Evolutionary conservation across 1,140 invertebrate genomes (phyloP).

Genomic region (Brachionus manjavacas): DNA sequence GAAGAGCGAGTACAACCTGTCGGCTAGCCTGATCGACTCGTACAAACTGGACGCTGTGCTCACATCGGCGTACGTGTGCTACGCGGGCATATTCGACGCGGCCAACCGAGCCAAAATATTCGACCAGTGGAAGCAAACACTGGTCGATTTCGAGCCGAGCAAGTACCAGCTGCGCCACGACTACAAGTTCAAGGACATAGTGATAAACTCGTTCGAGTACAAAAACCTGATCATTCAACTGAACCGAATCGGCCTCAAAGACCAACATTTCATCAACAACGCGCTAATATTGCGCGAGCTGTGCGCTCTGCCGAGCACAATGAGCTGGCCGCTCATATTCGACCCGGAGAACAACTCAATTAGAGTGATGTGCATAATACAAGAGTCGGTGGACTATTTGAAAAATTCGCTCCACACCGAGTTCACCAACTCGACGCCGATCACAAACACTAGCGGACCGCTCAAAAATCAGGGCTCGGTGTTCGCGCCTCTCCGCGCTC

Average conservation of each 20-base stretch:
- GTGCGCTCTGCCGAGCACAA: slow-evolving; percentile 49
- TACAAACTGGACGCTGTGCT: slow-evolving; percentile 34
- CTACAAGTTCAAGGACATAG: slow-evolving; percentile 48
- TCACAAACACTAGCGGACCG: background rate
- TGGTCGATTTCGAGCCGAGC: slow-evolving; percentile 46
- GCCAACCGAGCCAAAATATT: slow-evolving; percentile 48
- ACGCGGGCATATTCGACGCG: slow-evolving; percentile 52
- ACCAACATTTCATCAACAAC: slow-evolving; percentile 54
- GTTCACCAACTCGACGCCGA: background rate
- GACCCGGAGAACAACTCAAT: slow-evolving; percentile 54
- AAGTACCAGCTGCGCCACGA: slow-evolving; percentile 46
- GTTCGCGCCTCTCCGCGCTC: background rate
- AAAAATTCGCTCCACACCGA: background rate
- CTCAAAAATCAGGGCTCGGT: background rate
- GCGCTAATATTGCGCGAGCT: slow-evolving; percentile 51
- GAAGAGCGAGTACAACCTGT: slow-evolving; percentile 44
- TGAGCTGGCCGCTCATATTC: slow-evolving; percentile 54
- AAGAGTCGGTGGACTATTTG: background rate
- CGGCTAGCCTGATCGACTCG: background rate
- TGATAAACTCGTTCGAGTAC: slow-evolving; percentile 54
- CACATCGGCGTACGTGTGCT: slow-evolving; percentile 52
- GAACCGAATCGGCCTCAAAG: slow-evolving; percentile 48
- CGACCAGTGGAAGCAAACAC: slow-evolving; percentile 47
- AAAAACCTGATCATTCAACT: slow-evolving; percentile 50
- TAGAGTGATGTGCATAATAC: slow-evolving; percentile 47